Base-by-base conservation (phyloP, 53 echinoderm and acorn worm genomes). In the Holothuria scabra region DNA sequence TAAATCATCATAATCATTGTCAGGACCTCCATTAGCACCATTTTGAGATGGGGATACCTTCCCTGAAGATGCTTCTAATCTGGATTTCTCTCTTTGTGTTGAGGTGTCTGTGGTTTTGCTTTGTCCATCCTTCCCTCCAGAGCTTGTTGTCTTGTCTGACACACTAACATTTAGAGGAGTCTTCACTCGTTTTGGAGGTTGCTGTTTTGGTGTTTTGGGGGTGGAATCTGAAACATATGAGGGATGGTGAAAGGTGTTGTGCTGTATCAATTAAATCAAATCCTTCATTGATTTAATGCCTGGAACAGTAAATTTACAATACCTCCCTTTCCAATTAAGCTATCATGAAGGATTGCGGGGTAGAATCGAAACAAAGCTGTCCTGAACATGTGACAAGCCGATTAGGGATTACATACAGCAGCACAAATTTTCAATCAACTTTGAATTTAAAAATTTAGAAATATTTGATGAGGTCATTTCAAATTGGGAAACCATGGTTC, bases 121-220 rank as follows among this genome's bases (percentile, higher is more conserved):
- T 20, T 82, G 20, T 48, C 37, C 56, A 80, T 24, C 32, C 18
- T 69, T 80, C 4, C 60, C 32, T 21, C 76, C 48, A 14, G 80
- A 41, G 12, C 7, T 41, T 41, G 30, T 49, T 48, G 76, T 31
- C 82, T 91, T 94, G 90, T 91, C 95, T 12, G 91, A 65, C 12
- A 93, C 88, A 12, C 59, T 80, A 13, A 95, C 89, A 66, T 93
- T 93, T 8, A 95, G 85, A 7, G 95, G 95, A 28, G 95, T 95
- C 68, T 95, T 95, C 28, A 95, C 95, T 61, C 91, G 85, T 81
- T 95, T 95, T 30, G 85, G 52, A 1, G 65, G 19, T 57, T 57
- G 44, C 59, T 84, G 59, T 7, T 71, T 68, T 21, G 93, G 93
- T 24, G 93, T 95, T 67, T 85, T 91, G 6, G 87, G 91, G 13